phyloP scores from a whole-genome alignment of 2,113 vertebrate species.

The Ptilonorhynchus violaceus region DNA sequence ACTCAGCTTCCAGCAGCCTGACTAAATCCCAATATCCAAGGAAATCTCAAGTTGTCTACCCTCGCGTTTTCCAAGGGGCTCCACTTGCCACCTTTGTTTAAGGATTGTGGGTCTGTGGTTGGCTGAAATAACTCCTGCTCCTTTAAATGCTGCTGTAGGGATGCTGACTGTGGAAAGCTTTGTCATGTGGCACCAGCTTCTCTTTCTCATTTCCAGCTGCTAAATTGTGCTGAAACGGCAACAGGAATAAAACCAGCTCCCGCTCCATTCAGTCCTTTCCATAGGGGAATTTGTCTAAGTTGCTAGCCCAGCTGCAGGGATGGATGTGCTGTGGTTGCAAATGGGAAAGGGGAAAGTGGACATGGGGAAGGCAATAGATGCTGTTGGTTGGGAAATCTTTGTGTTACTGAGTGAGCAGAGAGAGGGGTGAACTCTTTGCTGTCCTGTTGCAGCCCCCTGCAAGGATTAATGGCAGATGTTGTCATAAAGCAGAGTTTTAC shows the following conservation, averaged over 20 bases:
- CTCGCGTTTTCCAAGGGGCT: not conserved
- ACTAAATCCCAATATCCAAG: not conserved
- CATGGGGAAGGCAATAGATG: rapidly evolving
- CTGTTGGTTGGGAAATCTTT: not conserved
- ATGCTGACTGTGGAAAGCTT: not conserved
- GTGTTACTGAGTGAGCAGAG: not conserved
- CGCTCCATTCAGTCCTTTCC: not conserved
- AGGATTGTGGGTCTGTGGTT: not conserved
- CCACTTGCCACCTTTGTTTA: not conserved
- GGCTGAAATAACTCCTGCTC: not conserved
- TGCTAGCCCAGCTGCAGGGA: not conserved
- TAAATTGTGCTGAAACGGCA: not conserved
- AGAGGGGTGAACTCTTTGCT: not conserved
- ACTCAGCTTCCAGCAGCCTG: not conserved
- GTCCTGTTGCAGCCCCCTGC: not conserved
- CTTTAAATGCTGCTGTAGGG: not conserved
- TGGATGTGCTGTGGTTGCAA: not conserved
- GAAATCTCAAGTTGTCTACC: not conserved
- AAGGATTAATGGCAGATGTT: not conserved
- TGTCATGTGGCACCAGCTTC: not conserved
- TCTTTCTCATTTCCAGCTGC: not conserved
- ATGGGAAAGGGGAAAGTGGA: not conserved
- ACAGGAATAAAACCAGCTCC: not conserved
- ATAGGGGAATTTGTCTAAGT: not conserved
- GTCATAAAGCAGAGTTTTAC: not conserved